Conservation (phyloP, 2,888 invertebrate species). For the Iphiclides podalirius region DNA sequence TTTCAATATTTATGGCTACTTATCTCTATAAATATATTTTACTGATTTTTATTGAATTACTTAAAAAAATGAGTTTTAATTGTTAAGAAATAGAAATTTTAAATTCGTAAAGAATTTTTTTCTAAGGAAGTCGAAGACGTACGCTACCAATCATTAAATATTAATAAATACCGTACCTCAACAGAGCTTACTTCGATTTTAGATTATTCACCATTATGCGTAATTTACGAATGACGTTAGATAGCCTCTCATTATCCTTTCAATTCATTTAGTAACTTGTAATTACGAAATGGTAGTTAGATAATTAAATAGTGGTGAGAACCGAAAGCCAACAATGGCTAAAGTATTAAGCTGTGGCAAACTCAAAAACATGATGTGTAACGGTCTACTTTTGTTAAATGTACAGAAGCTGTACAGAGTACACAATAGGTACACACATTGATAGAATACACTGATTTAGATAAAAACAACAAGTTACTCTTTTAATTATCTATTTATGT, state of each 20-base stretch:
- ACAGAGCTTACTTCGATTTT: slow-evolving; percentile 8
- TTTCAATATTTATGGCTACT: too few species aligned
- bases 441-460: background rate
- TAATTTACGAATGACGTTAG: slow-evolving; percentile 52
- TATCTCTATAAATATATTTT: too few species aligned
- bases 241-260: slow-evolving; percentile 65
- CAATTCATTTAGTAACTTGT: slow-evolving; percentile 63
- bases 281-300: slow-evolving; percentile 66
- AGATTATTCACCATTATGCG: slow-evolving; percentile 50
- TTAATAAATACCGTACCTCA: too few species aligned
- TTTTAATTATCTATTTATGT: too few species aligned
- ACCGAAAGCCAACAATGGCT: slow-evolving; percentile 68
- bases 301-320: slow-evolving; percentile 73
- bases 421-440: background rate
- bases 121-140: too few species aligned
- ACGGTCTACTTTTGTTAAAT: slow-evolving; percentile 4
- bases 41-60: too few species aligned
- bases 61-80: too few species aligned
- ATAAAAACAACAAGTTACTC: too few species aligned
- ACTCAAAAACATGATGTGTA: slow-evolving; percentile 40
- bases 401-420: slow-evolving; percentile 1
- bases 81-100: too few species aligned
- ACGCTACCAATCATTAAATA: too few species aligned
- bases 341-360: slow-evolving; percentile 52
- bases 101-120: too few species aligned